These are phyloP conservation scores for Cheilosia vulpina DNA, from an alignment of 2,888 invertebrate species.

Conservation along the genomic window DNA sequence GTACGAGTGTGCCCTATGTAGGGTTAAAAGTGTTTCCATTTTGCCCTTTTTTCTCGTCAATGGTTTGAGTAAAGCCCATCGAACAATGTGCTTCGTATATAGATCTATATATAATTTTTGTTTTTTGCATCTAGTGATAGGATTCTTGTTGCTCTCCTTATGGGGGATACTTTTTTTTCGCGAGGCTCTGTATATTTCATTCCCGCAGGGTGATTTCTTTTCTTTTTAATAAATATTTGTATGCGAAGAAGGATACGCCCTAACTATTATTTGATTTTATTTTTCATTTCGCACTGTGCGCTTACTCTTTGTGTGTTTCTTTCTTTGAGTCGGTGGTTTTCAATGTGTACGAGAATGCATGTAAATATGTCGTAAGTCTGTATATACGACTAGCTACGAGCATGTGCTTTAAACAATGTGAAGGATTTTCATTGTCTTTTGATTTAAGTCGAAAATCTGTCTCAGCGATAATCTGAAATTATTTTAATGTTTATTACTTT, in stretches of 20 bases:
- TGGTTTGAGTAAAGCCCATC: conserved; percentile 53
- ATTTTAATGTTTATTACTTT: background rate
- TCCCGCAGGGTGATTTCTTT: conserved; percentile 38
- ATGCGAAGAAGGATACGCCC: conserved; percentile 69
- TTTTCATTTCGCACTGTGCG: conserved; percentile 55
- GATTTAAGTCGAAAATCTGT: background rate
- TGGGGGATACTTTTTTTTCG: conserved; percentile 54
- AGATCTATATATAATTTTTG: background rate
- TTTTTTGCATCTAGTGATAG: conserved; percentile 31
- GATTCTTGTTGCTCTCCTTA: conserved; percentile 49
- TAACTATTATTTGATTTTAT: conserved; percentile 68
- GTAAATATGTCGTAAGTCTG: background rate
- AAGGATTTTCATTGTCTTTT: background rate
- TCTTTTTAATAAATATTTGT: conserved; percentile 59
- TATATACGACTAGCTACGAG: background rate
- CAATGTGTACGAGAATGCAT: conserved; percentile 1
- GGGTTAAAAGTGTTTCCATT: conserved; percentile 39
- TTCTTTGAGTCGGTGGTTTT: background rate
- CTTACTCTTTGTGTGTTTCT: conserved; percentile 31
- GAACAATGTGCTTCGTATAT: conserved; percentile 44
- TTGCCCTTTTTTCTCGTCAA: conserved; percentile 52
- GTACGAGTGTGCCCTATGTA: conserved; percentile 16
- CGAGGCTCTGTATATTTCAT: conserved; percentile 36
- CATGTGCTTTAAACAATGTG: background rate
- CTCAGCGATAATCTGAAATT: background rate